phyloP scores from a whole-genome alignment of 2,888 invertebrate genomes.

The Pecten maximus region DNA sequence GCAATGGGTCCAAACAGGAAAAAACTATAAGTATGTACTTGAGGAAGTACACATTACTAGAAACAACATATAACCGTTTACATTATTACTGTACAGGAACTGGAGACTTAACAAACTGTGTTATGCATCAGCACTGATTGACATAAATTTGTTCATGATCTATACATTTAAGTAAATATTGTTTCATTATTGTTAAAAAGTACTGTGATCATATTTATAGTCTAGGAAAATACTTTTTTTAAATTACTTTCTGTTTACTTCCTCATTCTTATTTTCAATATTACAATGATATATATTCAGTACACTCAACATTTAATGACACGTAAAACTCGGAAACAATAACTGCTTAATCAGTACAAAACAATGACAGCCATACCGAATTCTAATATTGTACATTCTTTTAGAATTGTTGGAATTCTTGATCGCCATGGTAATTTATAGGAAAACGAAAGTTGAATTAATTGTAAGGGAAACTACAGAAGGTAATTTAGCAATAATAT shows the following conservation, averaged over 20 bases:
- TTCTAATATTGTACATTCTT: background rate
- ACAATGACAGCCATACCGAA: background rate
- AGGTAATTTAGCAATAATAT: background rate
- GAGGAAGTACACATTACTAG: background rate
- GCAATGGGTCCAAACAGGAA: background rate
- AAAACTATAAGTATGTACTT: background rate
- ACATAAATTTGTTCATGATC: background rate
- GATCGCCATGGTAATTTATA: background rate
- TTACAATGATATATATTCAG: too few species aligned
- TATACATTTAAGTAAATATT: background rate
- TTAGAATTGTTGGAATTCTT: background rate
- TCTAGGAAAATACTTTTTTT: too few species aligned
- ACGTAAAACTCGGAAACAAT: too few species aligned
- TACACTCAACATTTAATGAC: too few species aligned
- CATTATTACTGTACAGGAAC: too few species aligned
- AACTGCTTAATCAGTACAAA: background rate
- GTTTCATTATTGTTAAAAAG: too few species aligned
- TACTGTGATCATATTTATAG: too few species aligned
- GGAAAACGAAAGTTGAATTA: slow-evolving; percentile 2
- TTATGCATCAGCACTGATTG: background rate
- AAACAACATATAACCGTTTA: too few species aligned
- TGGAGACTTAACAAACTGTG: background rate
- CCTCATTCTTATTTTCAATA: too few species aligned
- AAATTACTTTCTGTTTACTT: too few species aligned
- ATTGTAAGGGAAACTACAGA: background rate